phyloP scores from a whole-genome alignment of 2,888 invertebrate genomes.

The Malachius bipustulatus region DNA sequence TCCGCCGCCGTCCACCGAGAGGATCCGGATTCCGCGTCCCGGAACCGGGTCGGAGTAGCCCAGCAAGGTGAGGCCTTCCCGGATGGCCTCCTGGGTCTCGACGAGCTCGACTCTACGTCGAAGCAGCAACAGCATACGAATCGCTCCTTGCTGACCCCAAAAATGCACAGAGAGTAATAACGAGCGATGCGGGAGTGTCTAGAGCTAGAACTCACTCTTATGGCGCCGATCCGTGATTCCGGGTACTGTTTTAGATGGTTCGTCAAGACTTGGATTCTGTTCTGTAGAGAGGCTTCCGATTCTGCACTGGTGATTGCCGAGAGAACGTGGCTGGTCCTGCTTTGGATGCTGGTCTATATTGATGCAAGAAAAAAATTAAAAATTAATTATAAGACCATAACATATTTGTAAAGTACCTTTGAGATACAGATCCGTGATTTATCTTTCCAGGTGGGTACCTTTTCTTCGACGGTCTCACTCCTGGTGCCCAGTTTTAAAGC shows the following conservation, averaged over 20 bases:
- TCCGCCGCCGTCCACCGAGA: slow-evolving; percentile 83
- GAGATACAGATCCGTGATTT: slow-evolving; percentile 26
- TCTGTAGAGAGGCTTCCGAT: slow-evolving; percentile 43
- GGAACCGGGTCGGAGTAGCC: slow-evolving; percentile 58
- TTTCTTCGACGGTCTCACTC: slow-evolving; percentile 22
- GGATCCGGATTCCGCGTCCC: slow-evolving; percentile 61
- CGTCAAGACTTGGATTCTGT: slow-evolving; percentile 55
- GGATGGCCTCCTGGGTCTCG: slow-evolving; percentile 28
- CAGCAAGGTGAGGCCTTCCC: slow-evolving; percentile 51
- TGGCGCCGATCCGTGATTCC: slow-evolving; percentile 56
- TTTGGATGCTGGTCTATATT: slow-evolving; percentile 49
- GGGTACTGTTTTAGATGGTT: slow-evolving; percentile 59
- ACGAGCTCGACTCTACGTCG: slow-evolving; percentile 35
- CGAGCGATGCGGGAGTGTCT: background rate
- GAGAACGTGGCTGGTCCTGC: slow-evolving; percentile 54
- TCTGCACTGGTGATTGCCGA: slow-evolving; percentile 47
- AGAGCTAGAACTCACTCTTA: slow-evolving; percentile 42
- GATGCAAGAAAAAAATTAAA: slow-evolving; percentile 9
- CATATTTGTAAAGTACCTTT: slow-evolving; percentile 21
- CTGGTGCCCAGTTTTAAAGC: slow-evolving; percentile 30
- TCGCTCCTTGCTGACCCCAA: slow-evolving; percentile 48
- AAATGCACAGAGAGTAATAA: slow-evolving; percentile 10
- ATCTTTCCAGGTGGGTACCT: slow-evolving; percentile 38
- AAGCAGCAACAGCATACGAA: slow-evolving; percentile 47
- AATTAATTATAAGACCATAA: background rate